Conservation (phyloP, 2,797 vertebrate species). For the Brotula barbata region DNA sequence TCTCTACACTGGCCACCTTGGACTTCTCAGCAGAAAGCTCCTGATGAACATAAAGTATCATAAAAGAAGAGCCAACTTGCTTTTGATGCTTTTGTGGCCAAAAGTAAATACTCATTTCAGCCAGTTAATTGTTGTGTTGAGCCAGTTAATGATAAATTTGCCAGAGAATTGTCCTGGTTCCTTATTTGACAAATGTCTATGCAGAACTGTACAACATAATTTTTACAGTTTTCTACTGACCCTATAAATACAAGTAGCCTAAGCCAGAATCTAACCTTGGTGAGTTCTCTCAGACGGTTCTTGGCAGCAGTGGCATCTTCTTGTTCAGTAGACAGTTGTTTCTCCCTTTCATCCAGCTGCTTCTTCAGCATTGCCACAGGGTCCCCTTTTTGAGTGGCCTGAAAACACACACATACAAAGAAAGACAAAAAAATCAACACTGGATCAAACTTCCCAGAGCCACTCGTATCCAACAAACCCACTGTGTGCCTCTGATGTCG, state of each 20-base stretch:
- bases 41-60: constrained; percentile 63
- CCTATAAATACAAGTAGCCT: constrained; percentile 1
- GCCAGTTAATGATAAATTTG: no score
- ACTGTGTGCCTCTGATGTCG: neutral
- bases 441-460: neutral
- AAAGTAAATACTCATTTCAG: constrained; percentile 7
- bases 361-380: constrained; percentile 87
- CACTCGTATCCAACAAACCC: neutral
- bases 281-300: constrained; percentile 87
- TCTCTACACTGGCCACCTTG: constrained; percentile 81
- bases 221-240: no score
- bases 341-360: constrained; percentile 93
- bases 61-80: no score
- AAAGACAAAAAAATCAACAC: neutral
- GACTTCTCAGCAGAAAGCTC: constrained; percentile 87
- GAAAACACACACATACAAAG: constrained; percentile 16
- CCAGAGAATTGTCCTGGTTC: no score
- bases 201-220: no score
- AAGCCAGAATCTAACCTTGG: constrained; percentile 79
- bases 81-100: neutral
- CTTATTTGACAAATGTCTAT: no score
- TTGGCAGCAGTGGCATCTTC: constrained; percentile 83
- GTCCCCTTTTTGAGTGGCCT: constrained; percentile 95
- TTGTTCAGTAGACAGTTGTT: constrained; percentile 86
- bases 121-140: no score